Percentiles rank a stretch among this genome's conserved stretches.
These are phyloP conservation scores for Dromiciops gliroides DNA, from an alignment of 2,113 vertebrate species.

Conservation along the genomic window DNA sequence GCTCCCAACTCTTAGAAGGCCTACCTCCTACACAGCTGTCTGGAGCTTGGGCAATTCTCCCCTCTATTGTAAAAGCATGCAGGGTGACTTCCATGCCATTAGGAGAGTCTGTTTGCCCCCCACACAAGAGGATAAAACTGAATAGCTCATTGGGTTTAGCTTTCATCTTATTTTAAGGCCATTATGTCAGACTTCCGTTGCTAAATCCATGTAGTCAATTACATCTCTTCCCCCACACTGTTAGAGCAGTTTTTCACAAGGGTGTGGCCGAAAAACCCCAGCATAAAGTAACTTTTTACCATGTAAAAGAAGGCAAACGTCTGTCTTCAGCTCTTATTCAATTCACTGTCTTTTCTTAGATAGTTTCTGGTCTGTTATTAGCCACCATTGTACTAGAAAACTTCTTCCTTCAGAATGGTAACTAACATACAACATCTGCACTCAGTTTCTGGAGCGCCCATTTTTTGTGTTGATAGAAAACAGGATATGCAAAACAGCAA, in stretches of 20 bases:
- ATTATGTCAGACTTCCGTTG: slow-evolving; percentile 6
- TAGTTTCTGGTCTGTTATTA: slow-evolving; percentile 36
- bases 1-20: background rate
- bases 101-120: background rate
- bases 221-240: background rate
- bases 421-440: slow-evolving; percentile 18
- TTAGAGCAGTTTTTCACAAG: slow-evolving; percentile 39
- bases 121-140: background rate
- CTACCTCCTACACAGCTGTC: background rate
- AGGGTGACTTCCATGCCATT: background rate
- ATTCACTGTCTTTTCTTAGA: background rate
- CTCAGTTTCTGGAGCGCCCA: slow-evolving; percentile 51
- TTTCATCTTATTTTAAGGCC: slow-evolving; percentile 35
- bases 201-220: slow-evolving; percentile 36
- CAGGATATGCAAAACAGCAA: slow-evolving; percentile 59
- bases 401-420: slow-evolving; percentile 1
- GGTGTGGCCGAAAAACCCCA: background rate
- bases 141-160: slow-evolving; percentile 48
- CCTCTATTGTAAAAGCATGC: background rate
- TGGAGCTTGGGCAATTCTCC: background rate
- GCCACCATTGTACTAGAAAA: slow-evolving; percentile 29
- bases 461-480: slow-evolving; percentile 70
- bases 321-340: background rate
- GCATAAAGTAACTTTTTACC: background rate
- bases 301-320: slow-evolving; percentile 9